Conservation (phyloP, 2,888 invertebrate species). For the Spatulosminthurus flaviceps region DNA sequence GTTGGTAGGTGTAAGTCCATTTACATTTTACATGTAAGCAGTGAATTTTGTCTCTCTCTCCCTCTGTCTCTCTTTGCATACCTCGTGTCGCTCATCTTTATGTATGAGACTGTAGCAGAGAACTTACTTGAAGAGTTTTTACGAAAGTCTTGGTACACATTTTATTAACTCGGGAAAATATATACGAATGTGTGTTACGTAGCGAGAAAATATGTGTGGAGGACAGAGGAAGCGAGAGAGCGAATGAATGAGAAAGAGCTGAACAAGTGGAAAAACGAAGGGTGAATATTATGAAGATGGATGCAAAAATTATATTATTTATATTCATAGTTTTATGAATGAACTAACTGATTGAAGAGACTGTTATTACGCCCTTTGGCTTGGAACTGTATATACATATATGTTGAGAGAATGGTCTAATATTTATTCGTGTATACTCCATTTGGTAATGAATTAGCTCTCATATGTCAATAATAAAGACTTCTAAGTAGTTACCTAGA, state of each 20-base stretch:
- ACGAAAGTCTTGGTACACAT: too few relatives aligned
- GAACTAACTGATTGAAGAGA: conserved; percentile 4
- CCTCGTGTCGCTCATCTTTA: conserved; percentile 9
- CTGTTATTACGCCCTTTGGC: neutral
- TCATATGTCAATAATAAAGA: too few relatives aligned
- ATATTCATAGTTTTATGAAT: conserved; percentile 18
- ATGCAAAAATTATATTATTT: conserved; percentile 1
- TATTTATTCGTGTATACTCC: neutral
- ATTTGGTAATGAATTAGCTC: too few relatives aligned
- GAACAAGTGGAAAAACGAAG: neutral
- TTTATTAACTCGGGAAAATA: neutral
- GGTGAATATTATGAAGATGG: neutral
- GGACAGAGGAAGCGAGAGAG: neutral
- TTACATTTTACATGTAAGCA: conserved; percentile 14
- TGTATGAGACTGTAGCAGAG: neutral
- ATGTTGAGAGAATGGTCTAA: neutral
- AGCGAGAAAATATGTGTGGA: neutral
- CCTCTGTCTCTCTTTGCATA: neutral
- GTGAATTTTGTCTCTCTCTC: conserved; percentile 3
- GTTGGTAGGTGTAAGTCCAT: conserved; percentile 14
- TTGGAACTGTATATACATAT: neutral
- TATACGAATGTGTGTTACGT: too few relatives aligned
- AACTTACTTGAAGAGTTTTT: too few relatives aligned
- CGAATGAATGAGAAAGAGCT: neutral
- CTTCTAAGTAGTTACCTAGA: too few relatives aligned